phyloP scores from a whole-genome alignment of 2,888 invertebrate species.

The Nemapogon koenigi region DNA sequence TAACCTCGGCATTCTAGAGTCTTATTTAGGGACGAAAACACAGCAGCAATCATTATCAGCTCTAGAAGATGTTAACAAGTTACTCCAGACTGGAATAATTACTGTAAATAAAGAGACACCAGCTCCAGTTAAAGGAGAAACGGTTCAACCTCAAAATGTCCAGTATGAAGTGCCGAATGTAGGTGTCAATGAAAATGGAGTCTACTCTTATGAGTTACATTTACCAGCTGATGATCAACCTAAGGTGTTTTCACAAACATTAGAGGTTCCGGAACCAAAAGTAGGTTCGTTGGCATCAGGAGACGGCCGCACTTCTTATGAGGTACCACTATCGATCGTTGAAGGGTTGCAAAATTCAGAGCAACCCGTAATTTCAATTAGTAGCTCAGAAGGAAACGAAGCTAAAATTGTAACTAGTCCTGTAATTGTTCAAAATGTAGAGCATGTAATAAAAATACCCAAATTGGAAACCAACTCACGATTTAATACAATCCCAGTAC shows the following conservation, averaged over 20 bases:
- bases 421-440: too few relatives aligned
- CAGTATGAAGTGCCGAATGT: conserved; percentile 1
- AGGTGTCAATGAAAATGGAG: neutral
- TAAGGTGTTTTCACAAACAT: neutral
- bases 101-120: neutral
- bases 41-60: conserved; percentile 12
- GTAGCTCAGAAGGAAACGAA: neutral
- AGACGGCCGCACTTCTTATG: conserved; percentile 3
- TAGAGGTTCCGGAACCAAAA: neutral
- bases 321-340: neutral
- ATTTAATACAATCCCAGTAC: too few relatives aligned
- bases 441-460: too few relatives aligned
- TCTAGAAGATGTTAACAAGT: conserved; percentile 12
- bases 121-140: conserved; percentile 4
- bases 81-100: conserved; percentile 13
- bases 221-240: neutral
- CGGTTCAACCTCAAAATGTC: neutral
- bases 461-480: too few relatives aligned
- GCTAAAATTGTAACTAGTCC: too few relatives aligned
- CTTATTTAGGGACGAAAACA: conserved; percentile 14
- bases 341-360: neutral
- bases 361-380: neutral
- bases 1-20: conserved; percentile 11
- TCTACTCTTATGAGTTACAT: conserved; percentile 1
- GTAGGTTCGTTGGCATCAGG: conserved; percentile 1